Evolutionary conservation across 2,113 vertebrate species (phyloP).

Genomic region (Vireo altiloquus): DNA sequence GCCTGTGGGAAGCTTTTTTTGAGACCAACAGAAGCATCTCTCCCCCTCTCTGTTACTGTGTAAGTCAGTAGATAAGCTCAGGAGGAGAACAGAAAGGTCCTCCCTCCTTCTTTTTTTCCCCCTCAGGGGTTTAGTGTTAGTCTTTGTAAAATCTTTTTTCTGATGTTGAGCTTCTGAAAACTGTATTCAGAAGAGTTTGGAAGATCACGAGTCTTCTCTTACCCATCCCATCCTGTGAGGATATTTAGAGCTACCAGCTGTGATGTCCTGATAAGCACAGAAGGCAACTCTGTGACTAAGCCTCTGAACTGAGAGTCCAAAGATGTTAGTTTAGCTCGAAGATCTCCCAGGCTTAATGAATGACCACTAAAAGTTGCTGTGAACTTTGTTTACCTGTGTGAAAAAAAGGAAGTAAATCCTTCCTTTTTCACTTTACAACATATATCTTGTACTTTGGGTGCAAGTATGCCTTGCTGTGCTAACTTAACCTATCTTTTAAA

Average conservation of each 20-base stretch:
- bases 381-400: background rate
- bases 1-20: slow-evolving; percentile 19
- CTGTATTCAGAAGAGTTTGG: background rate
- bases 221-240: background rate
- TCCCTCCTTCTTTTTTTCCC: background rate
- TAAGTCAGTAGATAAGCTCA: slow-evolving; percentile 41
- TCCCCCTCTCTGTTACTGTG: background rate
- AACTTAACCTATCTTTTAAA: background rate
- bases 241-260: background rate
- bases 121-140: slow-evolving; percentile 4
- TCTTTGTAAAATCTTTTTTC: slow-evolving; percentile 39
- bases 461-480: background rate
- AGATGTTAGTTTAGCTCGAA: background rate
- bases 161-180: slow-evolving; percentile 42
- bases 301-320: background rate
- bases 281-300: background rate
- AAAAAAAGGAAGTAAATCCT: background rate
- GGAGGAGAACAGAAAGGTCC: slow-evolving; percentile 27
- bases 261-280: background rate
- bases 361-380: background rate
- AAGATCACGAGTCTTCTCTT: background rate
- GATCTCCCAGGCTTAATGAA: background rate
- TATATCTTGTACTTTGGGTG: background rate
- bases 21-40: slow-evolving; percentile 12
- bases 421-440: background rate